Evolutionary conservation across 2,797 vertebrate species (phyloP), one percentile per base, ranked within the genome.

Genomic region (Mionectes olivaceus): DNA sequence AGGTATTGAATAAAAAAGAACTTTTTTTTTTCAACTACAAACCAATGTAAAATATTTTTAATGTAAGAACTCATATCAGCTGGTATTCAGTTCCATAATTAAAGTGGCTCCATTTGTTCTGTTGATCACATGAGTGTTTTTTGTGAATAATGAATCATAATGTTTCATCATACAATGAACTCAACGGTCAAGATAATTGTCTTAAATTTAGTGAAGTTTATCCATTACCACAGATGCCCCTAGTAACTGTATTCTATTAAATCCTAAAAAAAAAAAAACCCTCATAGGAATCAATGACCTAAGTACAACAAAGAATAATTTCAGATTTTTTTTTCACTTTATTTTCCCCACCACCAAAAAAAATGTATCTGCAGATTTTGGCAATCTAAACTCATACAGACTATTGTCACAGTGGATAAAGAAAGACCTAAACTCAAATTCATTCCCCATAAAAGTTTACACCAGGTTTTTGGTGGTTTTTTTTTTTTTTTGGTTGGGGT

Each of bases 361-460:
- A 52, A 21, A 52, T n/a, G 1, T n/a, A 32, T 77, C 41, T 14
- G 2, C 9, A 73, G 25, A 35, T 2, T 68, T 67, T 8, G 2
- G 9, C 6, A 64, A 7, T 35, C 9, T 70, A 64, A 77, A 52
- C 5, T 60, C 9, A 5, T 13, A 32, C 8, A 52, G 11, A 7
- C 6, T 74, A 21, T 64, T 80, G 25, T 30, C 13, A 79, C 7
- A 63, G 13, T 5, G 61, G 22, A 18, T 41, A 76, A 86, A 79
- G 9, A 61, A 82, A 79, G 7, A 56, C 4, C 8, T 67, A 30
- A 89, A 52, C 11, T 63, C 32, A 85, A 61, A 35, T 71, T 2
- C 2, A 9, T 22, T 74, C 3, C 18, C 12, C 0, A 0, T 3
- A 47, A 21, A 68, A 76, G 3, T 59, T 5, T 55, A 70, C 84